Evolutionary conservation across 2,888 invertebrate genomes (phyloP).

Genomic region (Leptopterna dolabrata): DNA sequence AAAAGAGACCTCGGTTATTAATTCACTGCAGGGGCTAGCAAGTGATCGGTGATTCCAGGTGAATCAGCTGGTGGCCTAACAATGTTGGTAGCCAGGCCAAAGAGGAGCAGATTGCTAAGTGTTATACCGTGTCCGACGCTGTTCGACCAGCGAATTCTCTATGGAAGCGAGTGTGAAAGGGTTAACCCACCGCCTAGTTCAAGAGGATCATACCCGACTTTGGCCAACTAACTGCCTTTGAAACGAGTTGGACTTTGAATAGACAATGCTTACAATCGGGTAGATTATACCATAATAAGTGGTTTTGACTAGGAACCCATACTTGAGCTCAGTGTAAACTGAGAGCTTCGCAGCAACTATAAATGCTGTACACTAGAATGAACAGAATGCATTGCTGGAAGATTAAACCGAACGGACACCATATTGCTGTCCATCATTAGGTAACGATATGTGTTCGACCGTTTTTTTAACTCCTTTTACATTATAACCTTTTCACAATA

Average conservation of each 20-base stretch:
- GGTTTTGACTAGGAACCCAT: too few relatives aligned
- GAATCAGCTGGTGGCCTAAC: neutral
- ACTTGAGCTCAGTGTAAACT: too few relatives aligned
- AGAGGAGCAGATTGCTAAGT: neutral
- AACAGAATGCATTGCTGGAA: too few relatives aligned
- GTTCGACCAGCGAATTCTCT: neutral
- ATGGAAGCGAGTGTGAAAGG: neutral
- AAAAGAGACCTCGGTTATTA: neutral
- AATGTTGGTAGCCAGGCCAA: neutral
- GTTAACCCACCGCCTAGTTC: neutral
- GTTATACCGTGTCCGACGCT: neutral
- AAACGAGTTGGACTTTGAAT: neutral
- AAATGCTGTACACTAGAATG: too few relatives aligned
- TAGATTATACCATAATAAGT: too few relatives aligned
- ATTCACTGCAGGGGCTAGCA: neutral
- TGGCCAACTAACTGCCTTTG: neutral
- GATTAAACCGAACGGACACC: too few relatives aligned
- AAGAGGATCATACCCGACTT: neutral
- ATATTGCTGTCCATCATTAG: too few relatives aligned
- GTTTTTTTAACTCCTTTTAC: too few relatives aligned
- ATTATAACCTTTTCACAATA: too few relatives aligned
- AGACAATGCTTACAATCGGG: neutral
- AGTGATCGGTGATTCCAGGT: neutral
- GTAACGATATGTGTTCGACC: too few relatives aligned
- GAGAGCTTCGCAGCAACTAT: too few relatives aligned